Evolutionary conservation across 1,140 invertebrate species (phyloP).

Genomic region (Chionoecetes opilio): DNA sequence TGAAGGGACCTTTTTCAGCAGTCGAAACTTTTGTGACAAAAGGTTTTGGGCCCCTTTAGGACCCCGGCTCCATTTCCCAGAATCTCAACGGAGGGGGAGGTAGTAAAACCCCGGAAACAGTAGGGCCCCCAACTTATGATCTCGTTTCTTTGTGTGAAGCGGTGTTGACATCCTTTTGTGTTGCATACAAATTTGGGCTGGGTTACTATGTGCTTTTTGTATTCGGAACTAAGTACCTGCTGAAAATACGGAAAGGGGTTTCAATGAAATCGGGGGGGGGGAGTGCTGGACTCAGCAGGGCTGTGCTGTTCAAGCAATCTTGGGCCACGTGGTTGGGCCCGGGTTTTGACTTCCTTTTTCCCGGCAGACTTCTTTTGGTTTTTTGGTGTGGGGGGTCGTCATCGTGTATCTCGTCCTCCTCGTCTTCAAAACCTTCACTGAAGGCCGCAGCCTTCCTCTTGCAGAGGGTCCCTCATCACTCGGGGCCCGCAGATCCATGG

Average conservation of each 20-base stretch:
- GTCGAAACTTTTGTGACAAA: constrained; percentile 41
- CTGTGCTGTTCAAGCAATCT: not conserved
- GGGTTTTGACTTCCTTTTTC: too few relatives aligned
- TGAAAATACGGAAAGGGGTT: not conserved
- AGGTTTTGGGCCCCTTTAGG: constrained; percentile 22
- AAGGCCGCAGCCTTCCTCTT: too few relatives aligned
- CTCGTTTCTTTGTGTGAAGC: not conserved
- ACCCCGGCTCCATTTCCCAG: not conserved
- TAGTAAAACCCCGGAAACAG: not conserved
- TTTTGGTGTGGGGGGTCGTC: too few relatives aligned
- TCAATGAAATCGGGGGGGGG: not conserved
- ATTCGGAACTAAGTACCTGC: not conserved
- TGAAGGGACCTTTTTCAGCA: not conserved
- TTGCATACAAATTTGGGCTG: constrained; percentile 53
- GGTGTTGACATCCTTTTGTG: not conserved
- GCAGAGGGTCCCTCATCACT: too few relatives aligned
- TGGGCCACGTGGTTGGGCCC: not conserved
- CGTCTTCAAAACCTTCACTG: too few relatives aligned
- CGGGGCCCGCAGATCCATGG: too few relatives aligned
- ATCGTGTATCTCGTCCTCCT: too few relatives aligned
- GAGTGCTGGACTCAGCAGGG: not conserved
- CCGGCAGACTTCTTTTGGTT: too few relatives aligned
- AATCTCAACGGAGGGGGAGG: too few relatives aligned
- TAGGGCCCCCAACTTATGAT: not conserved
- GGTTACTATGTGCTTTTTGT: constrained; percentile 12